Base-by-base conservation (phyloP, 2,888 invertebrate species). In the Drosophila trichaetosa region DNA sequence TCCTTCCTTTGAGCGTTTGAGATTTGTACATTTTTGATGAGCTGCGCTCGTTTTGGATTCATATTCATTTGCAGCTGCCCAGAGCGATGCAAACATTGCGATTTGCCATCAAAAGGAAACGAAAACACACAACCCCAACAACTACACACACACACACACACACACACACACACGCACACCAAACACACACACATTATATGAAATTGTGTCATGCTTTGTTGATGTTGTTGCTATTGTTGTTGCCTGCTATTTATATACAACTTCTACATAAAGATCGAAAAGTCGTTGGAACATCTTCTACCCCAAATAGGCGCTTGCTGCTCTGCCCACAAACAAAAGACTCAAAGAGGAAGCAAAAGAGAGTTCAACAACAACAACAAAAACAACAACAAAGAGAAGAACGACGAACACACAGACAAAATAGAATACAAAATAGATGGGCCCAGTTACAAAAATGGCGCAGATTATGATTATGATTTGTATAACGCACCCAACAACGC, bases 121-220 rank as follows among this genome's bases (percentile, higher is more conserved):
- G 46, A 46, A 51, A 21, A 8, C 46, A 21, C 46, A 46, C 7
- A 31, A 38, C 58, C 60, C 56, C 40, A 73, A 48, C 57, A 52
- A 24, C 24, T 16, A 40, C 59, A 40, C 18, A 54, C 33, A n/a
- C 24, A 56, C 24, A 31, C 8, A 36, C 7, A 38, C 3, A 18
- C 1, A 40, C 1, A 40, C 16, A 2, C 34, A n/a, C 24, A 56
- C 24, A 31, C 8, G 27, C 7, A 38, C 3, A 18, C 1, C 24
- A 31, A 5, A 36, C 7, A 38, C 3, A 18, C 1, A 40, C 1
- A 40, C 16, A 2, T 40, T 38, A 31, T 48, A 56, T 54, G 57
- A 76, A 83, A 83, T 84, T 82, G 87, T 83, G 83, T 84, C 83
- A 87, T 82, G 56, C 69, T 73, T 64, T 53, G 52, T n/a, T 70